Conservation (phyloP, 2,113 vertebrate genomes). For the Sclerurus mexicanus region DNA sequence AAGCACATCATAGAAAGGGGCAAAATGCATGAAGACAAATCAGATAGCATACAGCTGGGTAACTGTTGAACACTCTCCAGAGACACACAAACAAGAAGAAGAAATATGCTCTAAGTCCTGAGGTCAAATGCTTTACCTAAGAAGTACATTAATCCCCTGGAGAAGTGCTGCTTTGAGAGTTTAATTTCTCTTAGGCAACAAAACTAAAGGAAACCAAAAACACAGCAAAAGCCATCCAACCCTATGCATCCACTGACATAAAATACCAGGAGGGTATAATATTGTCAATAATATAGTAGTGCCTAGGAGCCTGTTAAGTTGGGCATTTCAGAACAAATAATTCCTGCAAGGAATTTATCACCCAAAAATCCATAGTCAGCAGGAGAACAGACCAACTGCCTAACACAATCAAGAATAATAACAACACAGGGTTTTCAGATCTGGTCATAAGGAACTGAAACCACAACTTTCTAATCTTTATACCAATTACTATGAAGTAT, state of each 20-base stretch:
- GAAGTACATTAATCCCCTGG: slow-evolving; percentile 1
- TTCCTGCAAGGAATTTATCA: neutral
- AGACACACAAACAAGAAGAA: neutral
- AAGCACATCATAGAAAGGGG: neutral
- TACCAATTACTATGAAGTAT: neutral
- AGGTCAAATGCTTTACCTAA: slow-evolving; percentile 49
- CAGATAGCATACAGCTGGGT: neutral
- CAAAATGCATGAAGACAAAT: neutral
- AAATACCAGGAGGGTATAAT: neutral
- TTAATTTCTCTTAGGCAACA: slow-evolving; percentile 9
- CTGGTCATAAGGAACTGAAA: neutral
- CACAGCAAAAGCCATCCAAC: neutral
- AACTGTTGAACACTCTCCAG: neutral
- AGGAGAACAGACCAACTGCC: neutral
- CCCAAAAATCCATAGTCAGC: neutral
- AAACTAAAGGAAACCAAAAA: neutral
- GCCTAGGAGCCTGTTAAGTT: neutral
- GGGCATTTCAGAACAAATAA: neutral
- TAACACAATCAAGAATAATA: neutral
- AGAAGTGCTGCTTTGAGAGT: neutral
- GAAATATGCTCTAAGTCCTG: neutral
- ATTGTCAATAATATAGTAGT: neutral
- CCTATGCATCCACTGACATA: neutral
- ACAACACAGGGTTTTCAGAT: neutral
- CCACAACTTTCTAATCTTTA: neutral